Conservation (phyloP, 2,888 invertebrate genomes). For the Conistra vaccinii region DNA sequence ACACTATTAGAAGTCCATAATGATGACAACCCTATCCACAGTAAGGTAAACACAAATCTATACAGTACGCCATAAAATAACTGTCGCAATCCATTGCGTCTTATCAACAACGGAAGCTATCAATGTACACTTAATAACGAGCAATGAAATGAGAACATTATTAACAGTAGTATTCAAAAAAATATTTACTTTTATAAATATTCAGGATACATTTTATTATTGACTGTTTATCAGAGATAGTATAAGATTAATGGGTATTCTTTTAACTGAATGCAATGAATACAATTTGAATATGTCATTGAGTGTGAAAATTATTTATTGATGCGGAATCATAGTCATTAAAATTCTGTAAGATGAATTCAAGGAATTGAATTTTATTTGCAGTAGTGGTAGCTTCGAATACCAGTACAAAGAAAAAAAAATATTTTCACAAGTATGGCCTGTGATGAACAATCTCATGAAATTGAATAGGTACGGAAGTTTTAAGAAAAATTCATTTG, state of each 20-base stretch:
- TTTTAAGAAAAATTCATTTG: neutral
- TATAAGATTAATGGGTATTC: conserved; percentile 78
- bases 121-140: conserved; percentile 40
- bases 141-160: conserved; percentile 45
- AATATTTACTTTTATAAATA: conserved; percentile 54
- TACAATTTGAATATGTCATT: conserved; percentile 56
- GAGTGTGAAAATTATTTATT: conserved; percentile 48
- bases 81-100: conserved; percentile 49
- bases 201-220: conserved; percentile 53
- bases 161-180: conserved; percentile 11
- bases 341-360: conserved; percentile 17
- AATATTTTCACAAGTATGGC: too few relatives aligned
- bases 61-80: conserved; percentile 45
- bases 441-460: neutral
- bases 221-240: conserved; percentile 71
- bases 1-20: too few relatives aligned
- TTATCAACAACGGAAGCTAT: conserved; percentile 48
- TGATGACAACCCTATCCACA: conserved; percentile 47
- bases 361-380: conserved; percentile 19
- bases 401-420: neutral
- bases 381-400: neutral
- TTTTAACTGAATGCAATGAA: conserved; percentile 74
- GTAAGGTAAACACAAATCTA: conserved; percentile 43
- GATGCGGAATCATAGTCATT: conserved; percentile 40
- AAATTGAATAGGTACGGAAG: neutral